These are phyloP conservation scores for Acronicta alni DNA, from an alignment of 2,888 invertebrate genomes.

Conservation along the genomic window DNA sequence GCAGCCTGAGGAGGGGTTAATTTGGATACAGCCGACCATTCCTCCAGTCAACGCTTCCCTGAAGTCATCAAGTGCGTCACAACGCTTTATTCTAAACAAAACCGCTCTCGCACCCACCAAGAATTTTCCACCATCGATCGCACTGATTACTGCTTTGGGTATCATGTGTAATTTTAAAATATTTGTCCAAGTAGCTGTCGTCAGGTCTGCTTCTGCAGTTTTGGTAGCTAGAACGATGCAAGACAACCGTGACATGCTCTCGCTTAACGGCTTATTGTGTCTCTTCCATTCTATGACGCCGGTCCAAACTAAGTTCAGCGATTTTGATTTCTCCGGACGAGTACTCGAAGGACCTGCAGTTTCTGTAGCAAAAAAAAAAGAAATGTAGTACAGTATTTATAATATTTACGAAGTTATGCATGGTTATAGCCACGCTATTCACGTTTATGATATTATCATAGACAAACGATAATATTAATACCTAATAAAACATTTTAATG, in stretches of 20 bases:
- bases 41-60: background rate
- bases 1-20: constrained; percentile 6
- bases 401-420: no score
- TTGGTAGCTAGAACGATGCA: constrained; percentile 8
- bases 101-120: background rate
- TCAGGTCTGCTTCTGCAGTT: background rate
- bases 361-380: constrained; percentile 2
- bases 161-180: constrained; percentile 15
- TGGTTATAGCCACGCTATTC: no score
- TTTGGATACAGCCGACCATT: constrained; percentile 5
- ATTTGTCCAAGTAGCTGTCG: constrained; percentile 12
- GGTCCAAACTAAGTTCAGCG: constrained; percentile 10
- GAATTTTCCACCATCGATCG: background rate
- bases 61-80: background rate
- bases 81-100: background rate
- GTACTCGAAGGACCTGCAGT: background rate
- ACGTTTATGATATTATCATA: no score
- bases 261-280: constrained; percentile 3
- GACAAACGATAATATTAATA: no score
- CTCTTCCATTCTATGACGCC: constrained; percentile 23
- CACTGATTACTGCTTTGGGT: constrained; percentile 3
- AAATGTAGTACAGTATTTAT: background rate
- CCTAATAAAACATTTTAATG: no score
- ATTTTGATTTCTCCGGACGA: background rate
- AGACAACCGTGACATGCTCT: background rate